These are phyloP conservation scores for Tauraco erythrolophus DNA, from an alignment of 2,113 vertebrate species.

Conservation along the genomic window DNA sequence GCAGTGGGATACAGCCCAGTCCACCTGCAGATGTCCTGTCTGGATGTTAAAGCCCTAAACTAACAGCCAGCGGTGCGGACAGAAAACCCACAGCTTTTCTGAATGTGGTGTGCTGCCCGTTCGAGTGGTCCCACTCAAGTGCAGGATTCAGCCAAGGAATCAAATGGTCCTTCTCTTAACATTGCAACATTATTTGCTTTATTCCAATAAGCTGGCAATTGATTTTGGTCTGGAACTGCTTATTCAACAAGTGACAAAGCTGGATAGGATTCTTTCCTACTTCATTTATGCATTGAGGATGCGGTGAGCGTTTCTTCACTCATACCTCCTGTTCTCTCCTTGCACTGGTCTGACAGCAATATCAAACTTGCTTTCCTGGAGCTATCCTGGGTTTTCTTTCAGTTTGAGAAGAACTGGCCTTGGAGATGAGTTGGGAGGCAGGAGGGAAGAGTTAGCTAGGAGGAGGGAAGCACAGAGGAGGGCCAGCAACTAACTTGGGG, in stretches of 20 bases:
- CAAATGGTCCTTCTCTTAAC: neutral
- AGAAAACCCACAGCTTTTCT: neutral
- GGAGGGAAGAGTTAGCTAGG: too few relatives aligned
- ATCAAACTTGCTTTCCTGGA: neutral
- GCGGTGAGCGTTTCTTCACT: neutral
- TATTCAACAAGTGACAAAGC: neutral
- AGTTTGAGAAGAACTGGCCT: neutral
- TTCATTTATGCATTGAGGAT: neutral
- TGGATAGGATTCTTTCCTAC: neutral
- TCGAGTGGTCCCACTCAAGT: accelerated
- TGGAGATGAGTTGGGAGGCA: neutral
- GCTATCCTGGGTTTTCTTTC: neutral
- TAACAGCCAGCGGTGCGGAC: neutral
- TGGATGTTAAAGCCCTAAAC: neutral
- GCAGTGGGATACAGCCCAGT: neutral
- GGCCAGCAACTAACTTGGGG: accelerated
- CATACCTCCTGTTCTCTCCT: neutral
- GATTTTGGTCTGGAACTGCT: neutral
- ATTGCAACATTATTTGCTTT: neutral
- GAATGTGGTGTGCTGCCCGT: accelerated
- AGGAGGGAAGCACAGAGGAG: neutral
- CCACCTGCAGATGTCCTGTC: neutral
- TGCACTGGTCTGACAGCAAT: neutral
- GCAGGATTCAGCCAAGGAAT: neutral
- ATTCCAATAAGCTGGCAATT: neutral